Base-by-base conservation (phyloP, 2,888 invertebrate species). In the Poecilus cupreus region DNA sequence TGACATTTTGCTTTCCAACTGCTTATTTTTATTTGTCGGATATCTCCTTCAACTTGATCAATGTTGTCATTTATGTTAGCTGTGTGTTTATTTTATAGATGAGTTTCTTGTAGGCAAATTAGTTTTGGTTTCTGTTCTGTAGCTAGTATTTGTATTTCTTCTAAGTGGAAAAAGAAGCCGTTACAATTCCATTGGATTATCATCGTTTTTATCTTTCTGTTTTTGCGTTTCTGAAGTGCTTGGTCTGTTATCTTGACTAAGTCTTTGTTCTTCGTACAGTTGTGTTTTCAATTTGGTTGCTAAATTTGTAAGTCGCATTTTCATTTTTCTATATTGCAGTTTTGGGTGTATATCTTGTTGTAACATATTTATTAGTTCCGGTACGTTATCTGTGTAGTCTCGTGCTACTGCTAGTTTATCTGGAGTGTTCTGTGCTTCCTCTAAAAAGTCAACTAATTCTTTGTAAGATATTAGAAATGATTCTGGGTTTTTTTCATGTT, bases 111-210 rank as follows among this genome's bases (percentile, higher is more conserved):
- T 10, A 81, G 37, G 43, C 70, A 60, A n/a, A 82, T 74, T 13
- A 82, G 26, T 22, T 13, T 13, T 37, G 76, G 82, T 13, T 26
- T 22, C 20, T 46, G 11, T 64, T 81, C 11, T 11, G 75, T 13
- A 64, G 60, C 26, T 64, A 82, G n/a, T 18, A 51, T 10, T 76
- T 74, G 72, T 10, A 82, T 18, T 39, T 82, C 18, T 0, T 39
- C 64, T 16, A 72, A 26, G 18, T 76, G 80, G 46, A 64, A 11
- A 49, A 49, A 81, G 16, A 51, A 70, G 4, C 82, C 82, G 51
- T 82, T 82, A 60, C 60, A 46, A 26, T 82, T 82, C 81, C 77
- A 82, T 54, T 82, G 81, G 1, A 82, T 24, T 32, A 82, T 51
- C 22, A n/a, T 49, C 16, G 16, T 49, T 49, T 49, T 13, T 18